A percentile compares a stretch with the other conserved stretches of the same genome.
phyloP scores from a whole-genome alignment of 2,113 vertebrate genomes.

The Choloepus hoffmanni region DNA sequence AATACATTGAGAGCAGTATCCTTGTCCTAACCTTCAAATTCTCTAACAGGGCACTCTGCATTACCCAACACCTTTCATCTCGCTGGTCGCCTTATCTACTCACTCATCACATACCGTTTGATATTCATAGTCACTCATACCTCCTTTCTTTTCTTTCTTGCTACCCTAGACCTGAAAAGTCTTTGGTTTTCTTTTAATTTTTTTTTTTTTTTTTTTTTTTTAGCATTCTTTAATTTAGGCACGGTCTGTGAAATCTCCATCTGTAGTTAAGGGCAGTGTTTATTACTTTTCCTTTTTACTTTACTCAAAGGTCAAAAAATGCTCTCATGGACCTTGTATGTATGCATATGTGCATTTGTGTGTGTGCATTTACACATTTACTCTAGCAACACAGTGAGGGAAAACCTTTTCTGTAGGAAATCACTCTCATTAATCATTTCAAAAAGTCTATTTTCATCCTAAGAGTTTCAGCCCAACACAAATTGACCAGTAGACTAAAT shows the following conservation, averaged over 20 bases:
- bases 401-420: not conserved
- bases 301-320: not conserved
- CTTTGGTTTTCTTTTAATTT: not conserved
- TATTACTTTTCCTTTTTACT: conserved; percentile 22
- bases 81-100: rapidly evolving
- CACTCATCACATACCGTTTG: not conserved
- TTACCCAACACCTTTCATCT: too few relatives aligned
- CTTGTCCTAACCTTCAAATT: not conserved
- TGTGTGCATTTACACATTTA: not conserved
- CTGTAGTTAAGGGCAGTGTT: not conserved
- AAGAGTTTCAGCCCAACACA: not conserved
- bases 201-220: not conserved
- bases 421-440: conserved; percentile 17
- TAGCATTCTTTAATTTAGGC: not conserved
- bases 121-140: not conserved
- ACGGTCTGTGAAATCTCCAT: not conserved
- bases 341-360: too few relatives aligned
- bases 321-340: not conserved
- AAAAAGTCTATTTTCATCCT: conserved; percentile 37
- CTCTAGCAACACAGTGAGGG: not conserved
- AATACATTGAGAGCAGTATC: not conserved
- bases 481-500: conserved; percentile 25
- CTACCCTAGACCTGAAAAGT: not conserved
- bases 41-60: not conserved
- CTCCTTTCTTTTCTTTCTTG: not conserved